These are phyloP conservation scores for Agraylea sexmaculata DNA, from an alignment of 1,140 invertebrate species.

Conservation along the genomic window DNA sequence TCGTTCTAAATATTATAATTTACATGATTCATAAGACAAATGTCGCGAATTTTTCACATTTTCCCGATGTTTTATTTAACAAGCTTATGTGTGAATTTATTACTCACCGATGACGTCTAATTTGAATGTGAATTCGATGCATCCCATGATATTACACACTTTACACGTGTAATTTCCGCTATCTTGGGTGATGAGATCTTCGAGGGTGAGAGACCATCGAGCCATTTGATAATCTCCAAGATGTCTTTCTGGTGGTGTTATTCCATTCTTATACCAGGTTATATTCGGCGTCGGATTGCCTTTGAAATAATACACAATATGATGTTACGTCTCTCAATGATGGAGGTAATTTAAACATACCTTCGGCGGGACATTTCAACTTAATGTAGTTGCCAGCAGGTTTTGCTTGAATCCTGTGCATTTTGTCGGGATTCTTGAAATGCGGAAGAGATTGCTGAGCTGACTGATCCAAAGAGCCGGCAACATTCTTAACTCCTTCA, in stretches of 20 bases:
- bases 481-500: slow-evolving; percentile 27
- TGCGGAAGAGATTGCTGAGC: slow-evolving; percentile 29
- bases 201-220: slow-evolving; percentile 57
- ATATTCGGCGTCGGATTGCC: slow-evolving; percentile 68
- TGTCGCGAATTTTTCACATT: not conserved
- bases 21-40: not conserved
- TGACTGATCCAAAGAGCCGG: slow-evolving; percentile 29
- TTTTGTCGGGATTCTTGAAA: slow-evolving; percentile 35
- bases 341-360: slow-evolving; percentile 21
- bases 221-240: slow-evolving; percentile 45
- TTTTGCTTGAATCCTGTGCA: slow-evolving; percentile 34
- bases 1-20: slow-evolving; percentile 44
- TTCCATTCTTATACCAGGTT: slow-evolving; percentile 66
- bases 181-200: slow-evolving; percentile 65
- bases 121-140: slow-evolving; percentile 61
- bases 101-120: slow-evolving; percentile 63
- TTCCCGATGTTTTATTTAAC: not conserved
- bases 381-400: slow-evolving; percentile 35
- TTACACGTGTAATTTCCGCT: slow-evolving; percentile 77
- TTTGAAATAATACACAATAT: slow-evolving; percentile 18
- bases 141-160: slow-evolving; percentile 66
- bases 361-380: slow-evolving; percentile 36
- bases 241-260: slow-evolving; percentile 41
- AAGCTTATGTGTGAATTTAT: not conserved
- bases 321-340: not conserved